These are phyloP conservation scores for Fabriciana adippe DNA, from an alignment of 2,888 invertebrate species.

Conservation along the genomic window DNA sequence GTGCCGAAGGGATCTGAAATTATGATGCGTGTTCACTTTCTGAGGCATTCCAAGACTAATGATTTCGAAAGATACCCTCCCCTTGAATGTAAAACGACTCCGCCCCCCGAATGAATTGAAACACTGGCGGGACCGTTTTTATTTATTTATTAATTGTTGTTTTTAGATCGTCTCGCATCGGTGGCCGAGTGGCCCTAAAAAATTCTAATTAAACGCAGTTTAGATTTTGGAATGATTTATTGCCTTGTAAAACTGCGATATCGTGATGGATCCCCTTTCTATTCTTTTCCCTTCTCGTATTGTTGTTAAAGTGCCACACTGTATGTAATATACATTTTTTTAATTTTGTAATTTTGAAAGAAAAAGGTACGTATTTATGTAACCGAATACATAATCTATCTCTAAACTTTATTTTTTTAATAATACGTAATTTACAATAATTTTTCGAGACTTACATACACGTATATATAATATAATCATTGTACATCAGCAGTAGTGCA, in stretches of 20 bases:
- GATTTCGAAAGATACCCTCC: slow-evolving; percentile 79
- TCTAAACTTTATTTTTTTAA: too few relatives aligned
- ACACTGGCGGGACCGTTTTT: slow-evolving; percentile 68
- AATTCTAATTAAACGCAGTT: slow-evolving; percentile 40
- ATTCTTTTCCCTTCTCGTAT: not conserved
- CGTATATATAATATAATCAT: too few relatives aligned
- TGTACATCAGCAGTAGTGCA: not conserved
- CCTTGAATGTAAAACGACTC: slow-evolving; percentile 80
- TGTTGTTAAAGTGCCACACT: not conserved
- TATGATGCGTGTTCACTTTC: slow-evolving; percentile 69
- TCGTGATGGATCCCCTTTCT: slow-evolving; percentile 5
- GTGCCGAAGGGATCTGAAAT: slow-evolving; percentile 69
- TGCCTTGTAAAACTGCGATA: slow-evolving; percentile 10
- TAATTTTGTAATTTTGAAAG: not conserved
- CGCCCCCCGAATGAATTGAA: slow-evolving; percentile 80
- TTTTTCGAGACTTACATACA: too few relatives aligned
- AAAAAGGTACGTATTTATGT: too few relatives aligned
- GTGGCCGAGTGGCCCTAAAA: slow-evolving; percentile 49
- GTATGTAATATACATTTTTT: not conserved
- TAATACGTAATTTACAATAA: too few relatives aligned
- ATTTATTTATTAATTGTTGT: slow-evolving; percentile 77
- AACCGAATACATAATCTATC: too few relatives aligned
- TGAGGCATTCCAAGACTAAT: slow-evolving; percentile 77
- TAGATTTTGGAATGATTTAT: slow-evolving; percentile 30
- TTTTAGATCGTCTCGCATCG: slow-evolving; percentile 48